These are phyloP conservation scores for Phytoseiulus persimilis DNA, from an alignment of 2,888 invertebrate genomes.

Conservation along the genomic window DNA sequence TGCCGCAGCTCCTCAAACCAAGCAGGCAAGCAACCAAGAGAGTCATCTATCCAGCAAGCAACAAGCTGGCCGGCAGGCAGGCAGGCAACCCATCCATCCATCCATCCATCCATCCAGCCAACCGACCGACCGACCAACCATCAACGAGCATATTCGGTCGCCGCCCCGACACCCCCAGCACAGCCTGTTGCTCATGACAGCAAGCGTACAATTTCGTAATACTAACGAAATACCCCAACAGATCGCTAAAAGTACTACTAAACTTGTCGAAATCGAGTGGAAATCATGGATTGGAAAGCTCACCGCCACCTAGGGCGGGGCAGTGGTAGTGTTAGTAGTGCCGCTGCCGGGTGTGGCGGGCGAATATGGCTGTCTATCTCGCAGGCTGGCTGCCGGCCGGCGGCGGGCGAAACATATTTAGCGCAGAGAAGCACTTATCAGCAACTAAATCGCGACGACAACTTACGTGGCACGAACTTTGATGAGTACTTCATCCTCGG, in stretches of 20 bases:
- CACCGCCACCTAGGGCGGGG: background rate
- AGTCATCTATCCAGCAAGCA: background rate
- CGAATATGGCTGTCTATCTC: background rate
- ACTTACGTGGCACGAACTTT: conserved; percentile 79
- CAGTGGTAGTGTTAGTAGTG: background rate
- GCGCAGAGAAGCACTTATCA: background rate
- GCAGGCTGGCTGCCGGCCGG: background rate
- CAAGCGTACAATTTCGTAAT: background rate
- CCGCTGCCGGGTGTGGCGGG: background rate
- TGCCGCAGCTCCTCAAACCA: conserved; percentile 5
- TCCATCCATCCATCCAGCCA: background rate
- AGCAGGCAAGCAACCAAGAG: background rate
- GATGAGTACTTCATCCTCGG: conserved; percentile 61
- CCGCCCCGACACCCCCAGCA: background rate
- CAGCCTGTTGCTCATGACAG: background rate
- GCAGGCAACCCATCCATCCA: conserved; percentile 5
- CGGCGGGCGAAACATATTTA: conserved; percentile 15
- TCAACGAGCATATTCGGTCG: background rate
- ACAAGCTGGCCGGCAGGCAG: background rate
- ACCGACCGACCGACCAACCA: background rate
- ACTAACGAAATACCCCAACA: background rate
- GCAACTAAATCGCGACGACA: background rate
- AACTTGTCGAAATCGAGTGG: background rate
- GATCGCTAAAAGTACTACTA: background rate
- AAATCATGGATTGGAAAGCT: background rate